phyloP scores from a whole-genome alignment of 2,113 vertebrate genomes.

The Anguilla japonica region DNA sequence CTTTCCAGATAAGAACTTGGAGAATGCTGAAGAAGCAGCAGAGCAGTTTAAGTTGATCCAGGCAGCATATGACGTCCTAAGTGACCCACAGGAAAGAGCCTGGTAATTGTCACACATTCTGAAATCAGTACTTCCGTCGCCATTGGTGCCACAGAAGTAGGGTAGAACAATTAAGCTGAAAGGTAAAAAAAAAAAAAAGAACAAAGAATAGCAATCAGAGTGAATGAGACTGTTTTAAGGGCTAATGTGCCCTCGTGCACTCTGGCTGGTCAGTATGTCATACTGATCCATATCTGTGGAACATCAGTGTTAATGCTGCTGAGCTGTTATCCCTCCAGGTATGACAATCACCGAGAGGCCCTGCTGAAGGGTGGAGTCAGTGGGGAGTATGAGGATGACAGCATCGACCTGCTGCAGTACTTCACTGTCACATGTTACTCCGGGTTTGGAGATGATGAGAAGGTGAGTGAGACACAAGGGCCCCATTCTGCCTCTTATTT shows the following conservation, averaged over 20 bases:
- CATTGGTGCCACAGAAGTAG: neutral
- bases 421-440: slow-evolving; percentile 94
- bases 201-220: neutral
- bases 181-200: neutral
- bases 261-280: neutral
- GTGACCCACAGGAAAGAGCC: slow-evolving; percentile 93
- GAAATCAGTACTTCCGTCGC: neutral
- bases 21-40: slow-evolving; percentile 84
- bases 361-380: slow-evolving; percentile 85
- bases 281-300: neutral
- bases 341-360: slow-evolving; percentile 93
- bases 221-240: neutral
- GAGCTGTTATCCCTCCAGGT: slow-evolving; percentile 70
- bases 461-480: slow-evolving; percentile 67
- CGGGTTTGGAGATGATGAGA: slow-evolving; percentile 87
- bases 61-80: slow-evolving; percentile 92
- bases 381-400: slow-evolving; percentile 89
- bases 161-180: neutral
- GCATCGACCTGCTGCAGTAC: slow-evolving; percentile 84
- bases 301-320: neutral
- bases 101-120: slow-evolving; percentile 72
- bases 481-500: neutral
- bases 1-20: slow-evolving; percentile 90
- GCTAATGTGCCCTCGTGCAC: neutral
- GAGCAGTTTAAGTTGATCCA: slow-evolving; percentile 96